phyloP scores from a whole-genome alignment of 1,140 invertebrate genomes.

The Belonocnema kinseyi region DNA sequence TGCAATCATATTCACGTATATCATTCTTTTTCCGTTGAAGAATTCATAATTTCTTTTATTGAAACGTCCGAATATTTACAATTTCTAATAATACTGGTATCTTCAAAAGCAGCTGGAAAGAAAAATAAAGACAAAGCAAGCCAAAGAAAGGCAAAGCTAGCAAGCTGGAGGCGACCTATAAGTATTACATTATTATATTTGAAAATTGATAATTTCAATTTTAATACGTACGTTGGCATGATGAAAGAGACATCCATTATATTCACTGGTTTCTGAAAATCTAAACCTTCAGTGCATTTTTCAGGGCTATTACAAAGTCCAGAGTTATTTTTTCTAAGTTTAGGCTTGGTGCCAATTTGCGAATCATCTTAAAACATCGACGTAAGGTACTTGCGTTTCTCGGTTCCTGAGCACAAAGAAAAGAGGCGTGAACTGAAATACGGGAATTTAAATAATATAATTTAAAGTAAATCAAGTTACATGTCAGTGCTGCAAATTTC shows the following conservation, averaged over 20 bases:
- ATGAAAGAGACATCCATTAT: not conserved
- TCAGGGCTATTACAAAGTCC: not conserved
- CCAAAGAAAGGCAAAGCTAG: too few relatives aligned
- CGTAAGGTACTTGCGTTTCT: not conserved
- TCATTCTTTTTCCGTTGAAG: too few relatives aligned
- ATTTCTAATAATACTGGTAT: too few relatives aligned
- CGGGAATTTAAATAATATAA: not conserved
- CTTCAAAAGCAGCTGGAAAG: too few relatives aligned
- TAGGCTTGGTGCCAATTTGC: not conserved
- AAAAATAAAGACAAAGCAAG: too few relatives aligned
- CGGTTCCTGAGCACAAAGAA: not conserved
- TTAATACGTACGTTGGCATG: not conserved
- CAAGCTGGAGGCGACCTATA: too few relatives aligned
- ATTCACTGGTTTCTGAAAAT: not conserved
- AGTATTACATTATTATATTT: too few relatives aligned
- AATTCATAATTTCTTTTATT: too few relatives aligned
- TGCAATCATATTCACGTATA: too few relatives aligned
- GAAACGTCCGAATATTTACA: too few relatives aligned
- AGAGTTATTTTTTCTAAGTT: not conserved
- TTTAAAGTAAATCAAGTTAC: not conserved
- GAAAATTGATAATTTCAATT: not conserved
- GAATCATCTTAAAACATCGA: not conserved
- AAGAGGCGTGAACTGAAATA: not conserved
- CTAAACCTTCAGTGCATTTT: not conserved
- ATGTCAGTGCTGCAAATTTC: not conserved